These are phyloP conservation scores for Drosophila anceps DNA, from an alignment of 2,888 invertebrate genomes.

Conservation along the genomic window DNA sequence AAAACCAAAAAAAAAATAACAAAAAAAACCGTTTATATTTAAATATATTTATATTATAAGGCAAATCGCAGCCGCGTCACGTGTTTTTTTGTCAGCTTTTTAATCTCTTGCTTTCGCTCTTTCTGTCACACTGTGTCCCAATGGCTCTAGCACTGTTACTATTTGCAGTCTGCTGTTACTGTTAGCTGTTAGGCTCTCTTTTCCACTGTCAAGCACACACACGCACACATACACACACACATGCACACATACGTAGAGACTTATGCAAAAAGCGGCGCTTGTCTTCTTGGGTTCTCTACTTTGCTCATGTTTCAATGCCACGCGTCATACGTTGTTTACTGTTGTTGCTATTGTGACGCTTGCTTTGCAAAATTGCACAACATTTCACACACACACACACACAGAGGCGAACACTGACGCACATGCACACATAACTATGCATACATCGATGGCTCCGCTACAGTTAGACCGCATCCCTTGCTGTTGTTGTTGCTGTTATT, in stretches of 20 bases:
- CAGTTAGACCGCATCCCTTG: constrained; percentile 37
- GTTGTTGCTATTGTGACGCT: constrained; percentile 22
- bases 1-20: not conserved
- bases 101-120: not conserved
- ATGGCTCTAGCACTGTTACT: not conserved
- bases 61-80: constrained; percentile 21
- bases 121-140: not conserved
- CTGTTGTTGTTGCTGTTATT: not conserved
- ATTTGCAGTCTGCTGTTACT: constrained; percentile 19
- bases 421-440: too few relatives aligned
- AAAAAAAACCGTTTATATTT: not conserved
- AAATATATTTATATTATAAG: constrained; percentile 7
- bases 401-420: not conserved
- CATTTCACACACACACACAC: constrained; percentile 7
- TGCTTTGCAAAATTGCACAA: constrained; percentile 47
- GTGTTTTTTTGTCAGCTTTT: constrained; percentile 27
- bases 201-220: constrained; percentile 7
- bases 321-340: constrained; percentile 33
- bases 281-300: constrained; percentile 29
- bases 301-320: constrained; percentile 52
- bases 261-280: constrained; percentile 11
- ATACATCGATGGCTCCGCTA: constrained; percentile 13
- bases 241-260: not conserved
- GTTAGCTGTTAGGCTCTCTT: constrained; percentile 8
- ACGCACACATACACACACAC: constrained; percentile 1